Conservation (phyloP, 2,797 vertebrate species). For the Ctenopoma multispine region DNA sequence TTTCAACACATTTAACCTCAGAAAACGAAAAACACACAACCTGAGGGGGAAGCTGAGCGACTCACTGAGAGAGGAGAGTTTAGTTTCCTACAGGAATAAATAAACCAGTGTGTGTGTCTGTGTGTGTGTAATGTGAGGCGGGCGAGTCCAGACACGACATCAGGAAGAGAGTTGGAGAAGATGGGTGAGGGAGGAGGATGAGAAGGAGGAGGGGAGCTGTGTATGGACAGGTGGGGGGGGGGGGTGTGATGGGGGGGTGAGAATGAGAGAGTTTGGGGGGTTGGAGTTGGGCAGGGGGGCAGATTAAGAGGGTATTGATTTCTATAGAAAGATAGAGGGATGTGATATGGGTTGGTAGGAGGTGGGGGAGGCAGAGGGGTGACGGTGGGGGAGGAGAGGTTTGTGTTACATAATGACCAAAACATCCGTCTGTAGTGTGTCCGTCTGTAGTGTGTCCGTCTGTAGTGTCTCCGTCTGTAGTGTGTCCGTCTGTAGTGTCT, state of each 20-base stretch:
- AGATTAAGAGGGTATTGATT: conserved; percentile 85
- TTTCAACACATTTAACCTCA: conserved; percentile 14
- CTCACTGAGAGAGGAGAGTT: neutral
- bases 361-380: conserved; percentile 9
- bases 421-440: conserved; percentile 34
- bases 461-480: too few relatives aligned
- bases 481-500: too few relatives aligned
- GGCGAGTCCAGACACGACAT: conserved; percentile 74
- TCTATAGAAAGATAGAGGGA: conserved; percentile 85
- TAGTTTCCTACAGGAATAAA: conserved; percentile 8
- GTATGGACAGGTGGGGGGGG: conserved; percentile 25
- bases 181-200: conserved; percentile 10
- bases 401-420: conserved; percentile 68
- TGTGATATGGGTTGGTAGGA: conserved; percentile 75
- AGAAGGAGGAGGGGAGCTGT: conserved; percentile 10
- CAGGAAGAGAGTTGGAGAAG: conserved; percentile 44
- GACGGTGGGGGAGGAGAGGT: conserved; percentile 40
- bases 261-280: conserved; percentile 52
- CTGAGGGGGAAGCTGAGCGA: conserved; percentile 8
- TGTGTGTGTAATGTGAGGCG: conserved; percentile 63
- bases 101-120: conserved; percentile 21
- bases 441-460: too few relatives aligned
- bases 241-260: conserved; percentile 41
- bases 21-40: conserved; percentile 17
- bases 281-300: conserved; percentile 35